phyloP scores from a whole-genome alignment of 2,113 vertebrate genomes.

The Strix uralensis region DNA sequence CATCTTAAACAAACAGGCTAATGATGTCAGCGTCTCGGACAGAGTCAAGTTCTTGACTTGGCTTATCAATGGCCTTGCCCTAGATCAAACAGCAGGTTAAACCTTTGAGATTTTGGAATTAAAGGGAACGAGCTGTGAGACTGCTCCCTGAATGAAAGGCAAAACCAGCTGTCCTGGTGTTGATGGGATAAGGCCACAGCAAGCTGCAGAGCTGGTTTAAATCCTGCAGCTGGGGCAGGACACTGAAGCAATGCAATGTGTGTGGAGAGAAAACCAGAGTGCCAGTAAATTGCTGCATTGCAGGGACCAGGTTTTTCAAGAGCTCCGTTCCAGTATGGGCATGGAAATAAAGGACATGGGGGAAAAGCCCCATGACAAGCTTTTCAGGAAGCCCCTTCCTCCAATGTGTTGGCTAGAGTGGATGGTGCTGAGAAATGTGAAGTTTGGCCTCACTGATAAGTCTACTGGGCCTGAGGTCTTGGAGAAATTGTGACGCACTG shows the following conservation, averaged over 20 bases:
- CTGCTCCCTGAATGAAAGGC: slow-evolving; percentile 9
- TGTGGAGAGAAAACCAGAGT: background rate
- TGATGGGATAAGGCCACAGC: background rate
- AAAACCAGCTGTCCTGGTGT: background rate
- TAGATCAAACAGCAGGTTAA: slow-evolving; percentile 30
- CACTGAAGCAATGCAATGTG: fast-evolving
- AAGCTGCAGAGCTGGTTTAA: background rate
- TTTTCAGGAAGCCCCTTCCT: background rate
- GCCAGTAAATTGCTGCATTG: background rate
- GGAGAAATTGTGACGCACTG: background rate
- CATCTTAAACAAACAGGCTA: slow-evolving; percentile 67
- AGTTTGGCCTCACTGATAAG: background rate
- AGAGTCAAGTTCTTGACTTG: slow-evolving; percentile 43
- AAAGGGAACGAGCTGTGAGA: slow-evolving; percentile 23
- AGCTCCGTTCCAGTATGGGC: background rate
- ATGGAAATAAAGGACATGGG: background rate
- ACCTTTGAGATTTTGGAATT: background rate
- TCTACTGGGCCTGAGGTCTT: background rate
- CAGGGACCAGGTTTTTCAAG: background rate
- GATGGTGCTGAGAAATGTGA: background rate
- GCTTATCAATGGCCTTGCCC: slow-evolving; percentile 46
- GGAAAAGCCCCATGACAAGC: background rate
- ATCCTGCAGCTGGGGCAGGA: background rate
- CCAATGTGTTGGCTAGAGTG: background rate
- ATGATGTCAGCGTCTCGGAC: slow-evolving; percentile 63